These are phyloP conservation scores for Tetranychus urticae DNA, from an alignment of 1,140 invertebrate species.

Conservation along the genomic window DNA sequence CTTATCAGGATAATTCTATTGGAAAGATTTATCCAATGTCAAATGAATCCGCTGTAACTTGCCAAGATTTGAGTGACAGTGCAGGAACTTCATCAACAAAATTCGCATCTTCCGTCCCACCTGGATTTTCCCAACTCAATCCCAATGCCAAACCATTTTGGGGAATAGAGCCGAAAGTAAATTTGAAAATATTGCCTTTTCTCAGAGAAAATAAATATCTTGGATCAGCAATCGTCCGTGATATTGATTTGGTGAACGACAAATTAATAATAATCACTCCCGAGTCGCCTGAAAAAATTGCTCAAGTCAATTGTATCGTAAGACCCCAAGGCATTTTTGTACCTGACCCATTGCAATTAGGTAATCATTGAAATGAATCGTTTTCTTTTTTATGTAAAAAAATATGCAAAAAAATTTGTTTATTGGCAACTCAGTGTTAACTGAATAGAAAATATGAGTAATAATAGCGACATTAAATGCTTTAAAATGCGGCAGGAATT, in stretches of 20 bases:
- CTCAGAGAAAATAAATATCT: neutral
- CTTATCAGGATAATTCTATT: neutral
- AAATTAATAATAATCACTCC: neutral
- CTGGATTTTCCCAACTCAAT: too few species aligned
- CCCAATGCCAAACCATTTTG: too few species aligned
- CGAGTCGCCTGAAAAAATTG: neutral
- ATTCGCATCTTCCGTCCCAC: neutral
- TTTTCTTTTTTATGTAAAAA: too few species aligned
- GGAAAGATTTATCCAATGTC: neutral
- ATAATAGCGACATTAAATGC: too few species aligned
- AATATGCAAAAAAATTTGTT: too few species aligned
- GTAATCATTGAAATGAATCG: too few species aligned
- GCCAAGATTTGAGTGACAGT: neutral
- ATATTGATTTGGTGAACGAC: neutral
- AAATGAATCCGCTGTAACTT: neutral
- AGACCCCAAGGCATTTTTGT: neutral
- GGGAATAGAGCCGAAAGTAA: neutral
- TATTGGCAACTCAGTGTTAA: too few species aligned
- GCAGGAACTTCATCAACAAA: neutral
- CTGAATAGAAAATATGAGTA: too few species aligned
- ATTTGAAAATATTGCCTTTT: neutral
- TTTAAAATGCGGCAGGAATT: too few species aligned
- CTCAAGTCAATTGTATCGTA: neutral
- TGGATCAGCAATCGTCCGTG: conserved; percentile 4
- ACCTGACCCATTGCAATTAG: neutral